Percentiles rank a stretch among this genome's conserved stretches.
Evolutionary conservation across 2,113 vertebrate genomes (phyloP).

Genomic region (Ibidorhyncha struthersii): DNA sequence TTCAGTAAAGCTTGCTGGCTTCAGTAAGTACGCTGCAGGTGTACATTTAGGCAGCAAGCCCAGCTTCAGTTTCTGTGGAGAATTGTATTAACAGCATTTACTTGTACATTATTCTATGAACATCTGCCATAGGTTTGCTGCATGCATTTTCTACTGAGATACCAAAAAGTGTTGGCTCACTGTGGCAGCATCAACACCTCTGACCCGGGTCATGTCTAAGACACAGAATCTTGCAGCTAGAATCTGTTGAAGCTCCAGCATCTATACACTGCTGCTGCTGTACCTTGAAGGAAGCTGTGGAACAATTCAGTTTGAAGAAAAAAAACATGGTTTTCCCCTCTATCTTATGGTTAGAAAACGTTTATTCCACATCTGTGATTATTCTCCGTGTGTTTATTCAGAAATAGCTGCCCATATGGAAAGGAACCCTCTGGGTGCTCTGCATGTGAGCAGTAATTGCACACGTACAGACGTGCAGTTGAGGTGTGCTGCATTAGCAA

Average conservation of each 20-base stretch:
- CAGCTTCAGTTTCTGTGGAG: background rate
- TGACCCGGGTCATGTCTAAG: background rate
- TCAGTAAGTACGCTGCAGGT: background rate
- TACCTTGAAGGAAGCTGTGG: background rate
- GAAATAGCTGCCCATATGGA: too few relatives aligned
- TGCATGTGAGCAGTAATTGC: too few relatives aligned
- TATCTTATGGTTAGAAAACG: background rate
- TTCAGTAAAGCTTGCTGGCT: background rate
- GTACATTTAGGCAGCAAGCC: background rate
- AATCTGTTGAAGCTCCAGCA: background rate
- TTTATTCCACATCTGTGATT: too few relatives aligned
- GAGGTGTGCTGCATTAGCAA: too few relatives aligned
- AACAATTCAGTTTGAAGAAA: background rate
- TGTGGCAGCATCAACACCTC: background rate
- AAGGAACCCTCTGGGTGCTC: too few relatives aligned
- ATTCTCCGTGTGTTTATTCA: too few relatives aligned
- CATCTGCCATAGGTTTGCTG: background rate
- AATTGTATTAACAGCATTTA: background rate
- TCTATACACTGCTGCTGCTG: background rate
- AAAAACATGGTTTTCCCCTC: background rate
- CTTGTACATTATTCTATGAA: background rate
- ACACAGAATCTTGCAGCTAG: background rate
- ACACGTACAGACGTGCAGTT: too few relatives aligned
- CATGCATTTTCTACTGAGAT: background rate
- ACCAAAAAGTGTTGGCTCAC: background rate